Evolutionary conservation across 2,113 vertebrate species (phyloP).

Genomic region (Rhynchomys soricoides): DNA sequence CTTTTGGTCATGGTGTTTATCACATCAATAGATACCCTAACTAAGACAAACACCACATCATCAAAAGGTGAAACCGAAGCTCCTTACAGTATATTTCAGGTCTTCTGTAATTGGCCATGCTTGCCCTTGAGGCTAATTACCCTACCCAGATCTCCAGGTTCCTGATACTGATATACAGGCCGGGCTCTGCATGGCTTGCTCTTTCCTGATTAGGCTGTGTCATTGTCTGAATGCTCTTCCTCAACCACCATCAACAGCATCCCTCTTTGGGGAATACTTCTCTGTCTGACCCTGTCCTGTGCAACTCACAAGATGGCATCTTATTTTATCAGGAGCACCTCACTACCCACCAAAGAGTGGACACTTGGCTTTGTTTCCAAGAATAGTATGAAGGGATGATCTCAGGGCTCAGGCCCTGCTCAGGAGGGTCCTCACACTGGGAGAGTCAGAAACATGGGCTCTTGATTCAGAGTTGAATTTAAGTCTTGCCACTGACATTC

Average conservation of each 20-base stretch:
- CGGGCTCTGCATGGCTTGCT: background rate
- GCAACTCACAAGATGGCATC: background rate
- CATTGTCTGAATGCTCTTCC: background rate
- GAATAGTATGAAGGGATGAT: background rate
- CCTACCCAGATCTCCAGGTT: background rate
- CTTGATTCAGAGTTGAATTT: background rate
- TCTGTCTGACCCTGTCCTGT: background rate
- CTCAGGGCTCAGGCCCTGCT: background rate
- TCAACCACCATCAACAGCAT: background rate
- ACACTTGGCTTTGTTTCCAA: background rate
- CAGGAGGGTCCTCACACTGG: background rate
- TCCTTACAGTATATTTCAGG: background rate
- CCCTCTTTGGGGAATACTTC: background rate
- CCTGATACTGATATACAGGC: background rate
- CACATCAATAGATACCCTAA: background rate
- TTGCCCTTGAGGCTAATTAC: background rate
- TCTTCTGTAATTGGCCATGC: background rate
- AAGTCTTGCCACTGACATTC: conserved; percentile 20
- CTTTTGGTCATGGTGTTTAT: background rate
- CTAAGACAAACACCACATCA: background rate
- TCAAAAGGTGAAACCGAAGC: background rate
- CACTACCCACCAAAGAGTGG: background rate
- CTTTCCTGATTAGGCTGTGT: background rate
- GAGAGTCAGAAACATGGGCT: background rate
- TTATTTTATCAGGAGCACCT: background rate